phyloP scores from a whole-genome alignment of 2,888 invertebrate genomes.

The Aphodius sticticus region DNA sequence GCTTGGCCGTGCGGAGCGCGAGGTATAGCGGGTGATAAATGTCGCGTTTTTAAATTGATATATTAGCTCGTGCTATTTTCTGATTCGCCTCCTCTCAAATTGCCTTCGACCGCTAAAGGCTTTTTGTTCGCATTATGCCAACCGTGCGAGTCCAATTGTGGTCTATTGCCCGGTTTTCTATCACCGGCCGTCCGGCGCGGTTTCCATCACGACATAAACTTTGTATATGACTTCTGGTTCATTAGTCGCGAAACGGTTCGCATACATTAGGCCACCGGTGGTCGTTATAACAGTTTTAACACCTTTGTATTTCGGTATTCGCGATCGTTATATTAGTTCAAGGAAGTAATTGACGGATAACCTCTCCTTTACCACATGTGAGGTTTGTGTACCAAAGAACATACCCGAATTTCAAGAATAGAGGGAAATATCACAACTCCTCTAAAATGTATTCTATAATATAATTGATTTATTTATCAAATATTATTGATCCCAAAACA shows the following conservation, averaged over 20 bases:
- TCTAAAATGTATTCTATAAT: no score
- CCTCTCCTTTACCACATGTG: background rate
- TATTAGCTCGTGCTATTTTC: slow-evolving; percentile 11
- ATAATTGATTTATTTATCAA: no score
- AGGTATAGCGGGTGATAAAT: slow-evolving; percentile 23
- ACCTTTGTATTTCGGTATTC: background rate
- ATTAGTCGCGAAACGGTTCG: background rate
- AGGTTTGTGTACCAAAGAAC: no score
- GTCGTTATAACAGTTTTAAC: background rate
- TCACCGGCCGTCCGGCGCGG: background rate
- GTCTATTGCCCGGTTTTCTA: slow-evolving; percentile 4
- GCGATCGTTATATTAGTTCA: background rate
- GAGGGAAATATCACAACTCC: no score
- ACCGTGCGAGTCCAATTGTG: slow-evolving; percentile 4
- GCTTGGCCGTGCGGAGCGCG: slow-evolving; percentile 10
- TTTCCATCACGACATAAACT: slow-evolving; percentile 4
- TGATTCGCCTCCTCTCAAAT: slow-evolving; percentile 4
- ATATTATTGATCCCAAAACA: no score
- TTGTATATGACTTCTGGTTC: background rate
- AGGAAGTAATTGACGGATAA: background rate
- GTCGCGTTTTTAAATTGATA: slow-evolving; percentile 27
- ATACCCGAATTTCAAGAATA: no score
- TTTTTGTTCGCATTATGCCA: background rate
- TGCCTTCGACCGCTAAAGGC: background rate
- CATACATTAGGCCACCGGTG: slow-evolving; percentile 4